Evolutionary conservation across 2,113 vertebrate genomes (phyloP), one percentile per base, ranked within the genome.

Genomic region (Macquaria ambigua): DNA sequence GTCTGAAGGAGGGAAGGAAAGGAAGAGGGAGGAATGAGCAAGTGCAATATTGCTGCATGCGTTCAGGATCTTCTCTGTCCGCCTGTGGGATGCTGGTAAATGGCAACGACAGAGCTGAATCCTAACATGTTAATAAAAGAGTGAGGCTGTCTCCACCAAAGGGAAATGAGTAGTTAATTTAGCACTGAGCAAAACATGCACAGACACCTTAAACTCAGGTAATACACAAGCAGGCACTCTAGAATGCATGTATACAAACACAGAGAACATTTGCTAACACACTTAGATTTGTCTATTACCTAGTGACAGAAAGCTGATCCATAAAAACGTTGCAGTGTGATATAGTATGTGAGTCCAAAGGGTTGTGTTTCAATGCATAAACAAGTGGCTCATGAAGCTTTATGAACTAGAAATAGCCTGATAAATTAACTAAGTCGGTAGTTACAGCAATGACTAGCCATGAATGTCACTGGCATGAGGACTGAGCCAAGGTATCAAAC

Each of bases 101-200:
- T 69, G 69, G 18, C 25, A 20, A 63, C 3, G 8, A 64, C 71
- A 68, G 75, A 68, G 64, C 70, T 80, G 90, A 87, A 93, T 91
- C 62, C 67, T 82, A 90, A 93, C 64, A 18, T 77, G 64, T 14
- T 83, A 79, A 93, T 91, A 81, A 93, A 75, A 82, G 50, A 69
- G 1, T 34, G 37, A 80, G 48, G 39, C 41, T 16, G 28, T 82
- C 77, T 81, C 14, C 9, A 73, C 77, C 78, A 46, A 58, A 70
- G 81, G 74, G 82, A 92, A 93, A 90, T 83, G 18, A 90, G 59
- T 6, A 34, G 5, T 72, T 86, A 82, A 88, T 85, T 78, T 73
- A 15, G 50, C 28, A 46, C 3, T 3, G 1, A 74, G 73, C 8
- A 63, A 79, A 76, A 56, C 61, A 66, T 67, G 46, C 77, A 59